Percentiles rank a stretch among this genome's conserved stretches.
phyloP scores from a whole-genome alignment of 2,888 invertebrate genomes.

The Athalia cordata region DNA sequence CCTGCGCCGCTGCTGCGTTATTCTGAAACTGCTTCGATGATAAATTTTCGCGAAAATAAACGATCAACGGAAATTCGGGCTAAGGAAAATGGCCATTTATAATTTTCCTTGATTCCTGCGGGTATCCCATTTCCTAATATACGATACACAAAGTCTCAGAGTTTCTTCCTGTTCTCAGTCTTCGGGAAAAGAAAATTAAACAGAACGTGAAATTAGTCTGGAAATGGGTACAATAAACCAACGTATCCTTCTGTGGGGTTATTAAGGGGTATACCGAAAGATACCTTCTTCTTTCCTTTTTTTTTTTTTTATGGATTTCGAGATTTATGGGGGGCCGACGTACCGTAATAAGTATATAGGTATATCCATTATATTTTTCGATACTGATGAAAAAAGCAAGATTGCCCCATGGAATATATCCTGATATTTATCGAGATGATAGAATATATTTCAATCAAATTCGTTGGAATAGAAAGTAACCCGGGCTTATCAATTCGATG shows the following conservation, averaged over 20 bases:
- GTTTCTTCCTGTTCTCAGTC: too few relatives aligned
- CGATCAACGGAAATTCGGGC: not conserved
- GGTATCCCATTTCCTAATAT: too few relatives aligned
- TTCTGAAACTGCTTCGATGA: not conserved
- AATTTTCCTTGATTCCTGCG: too few relatives aligned
- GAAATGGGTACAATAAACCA: not conserved
- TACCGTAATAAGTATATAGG: not conserved
- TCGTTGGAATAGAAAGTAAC: not conserved
- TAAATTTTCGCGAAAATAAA: constrained; percentile 8
- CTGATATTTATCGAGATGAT: constrained; percentile 1
- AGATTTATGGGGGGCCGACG: constrained; percentile 9
- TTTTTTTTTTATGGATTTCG: constrained; percentile 4
- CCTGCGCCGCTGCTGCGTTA: not conserved
- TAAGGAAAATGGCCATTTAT: too few relatives aligned
- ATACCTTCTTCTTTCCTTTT: not conserved
- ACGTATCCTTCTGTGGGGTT: constrained; percentile 11
- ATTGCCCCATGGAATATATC: not conserved
- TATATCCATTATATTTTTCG: not conserved
- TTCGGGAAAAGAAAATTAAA: not conserved
- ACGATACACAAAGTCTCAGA: too few relatives aligned
- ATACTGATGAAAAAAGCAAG: constrained; percentile 13
- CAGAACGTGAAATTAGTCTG: not conserved
- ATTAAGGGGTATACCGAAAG: constrained; percentile 6
- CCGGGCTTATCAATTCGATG: not conserved
- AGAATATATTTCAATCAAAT: constrained; percentile 9